Conservation (phyloP, 2,888 invertebrate genomes). For the Cheilosia impressa region DNA sequence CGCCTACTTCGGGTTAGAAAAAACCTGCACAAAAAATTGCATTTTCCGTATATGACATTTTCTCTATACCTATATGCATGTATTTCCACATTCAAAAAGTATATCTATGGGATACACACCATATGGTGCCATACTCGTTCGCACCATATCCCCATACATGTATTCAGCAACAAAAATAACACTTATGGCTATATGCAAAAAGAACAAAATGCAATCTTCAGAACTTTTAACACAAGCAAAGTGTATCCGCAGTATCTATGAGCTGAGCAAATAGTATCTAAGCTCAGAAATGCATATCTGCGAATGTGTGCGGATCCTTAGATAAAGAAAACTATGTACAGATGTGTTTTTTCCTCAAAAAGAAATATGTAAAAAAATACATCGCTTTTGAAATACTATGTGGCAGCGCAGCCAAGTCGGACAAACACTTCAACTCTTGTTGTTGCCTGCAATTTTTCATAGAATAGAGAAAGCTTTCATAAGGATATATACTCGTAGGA, state of each 20-base stretch:
- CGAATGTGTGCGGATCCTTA: slow-evolving; percentile 56
- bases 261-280: slow-evolving; percentile 48
- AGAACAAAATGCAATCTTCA: slow-evolving; percentile 57
- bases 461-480: slow-evolving; percentile 60
- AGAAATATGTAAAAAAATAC: slow-evolving; percentile 33
- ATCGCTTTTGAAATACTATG: slow-evolving; percentile 64
- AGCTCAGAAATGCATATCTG: slow-evolving; percentile 61
- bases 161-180: not conserved
- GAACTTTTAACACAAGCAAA: slow-evolving; percentile 3
- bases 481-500: slow-evolving; percentile 39
- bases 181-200: slow-evolving; percentile 20
- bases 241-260: slow-evolving; percentile 43
- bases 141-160: slow-evolving; percentile 2
- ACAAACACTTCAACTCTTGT: slow-evolving; percentile 16
- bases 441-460: too few relatives aligned
- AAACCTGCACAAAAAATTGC: slow-evolving; percentile 32
- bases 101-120: slow-evolving; percentile 49
- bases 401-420: slow-evolving; percentile 70
- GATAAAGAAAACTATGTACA: slow-evolving; percentile 64
- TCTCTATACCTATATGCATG: slow-evolving; percentile 4
- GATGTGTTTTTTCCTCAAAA: slow-evolving; percentile 41
- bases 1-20: not conserved
- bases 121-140: slow-evolving; percentile 57
- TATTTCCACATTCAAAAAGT: slow-evolving; percentile 12
- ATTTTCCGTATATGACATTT: slow-evolving; percentile 49